Evolutionary conservation across 2,113 vertebrate genomes (phyloP).

Genomic region (Tragelaphus imberbis): DNA sequence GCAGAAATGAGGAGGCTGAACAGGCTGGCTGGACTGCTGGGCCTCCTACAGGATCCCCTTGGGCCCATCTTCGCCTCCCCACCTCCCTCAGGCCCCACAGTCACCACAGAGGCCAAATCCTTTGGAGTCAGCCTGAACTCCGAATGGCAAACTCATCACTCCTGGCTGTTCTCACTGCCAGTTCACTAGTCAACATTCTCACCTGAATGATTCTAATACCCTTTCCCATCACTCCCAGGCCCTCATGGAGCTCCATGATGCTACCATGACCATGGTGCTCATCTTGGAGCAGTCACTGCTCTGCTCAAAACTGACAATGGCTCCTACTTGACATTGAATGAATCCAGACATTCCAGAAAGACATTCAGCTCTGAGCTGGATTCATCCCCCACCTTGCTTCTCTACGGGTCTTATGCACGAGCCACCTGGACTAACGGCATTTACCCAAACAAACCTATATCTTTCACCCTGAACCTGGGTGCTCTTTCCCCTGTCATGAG

Average conservation of each 20-base stretch:
- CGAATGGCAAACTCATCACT: not conserved
- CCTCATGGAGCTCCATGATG: not conserved
- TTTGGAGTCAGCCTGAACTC: not conserved
- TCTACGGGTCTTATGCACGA: rapidly evolving
- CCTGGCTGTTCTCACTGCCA: not conserved
- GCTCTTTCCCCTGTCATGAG: not conserved
- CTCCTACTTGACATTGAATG: not conserved
- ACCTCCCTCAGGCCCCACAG: not conserved
- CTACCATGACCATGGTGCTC: not conserved
- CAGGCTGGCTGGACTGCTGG: not conserved
- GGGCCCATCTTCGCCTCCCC: not conserved
- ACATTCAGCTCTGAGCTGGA: not conserved
- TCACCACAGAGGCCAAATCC: not conserved
- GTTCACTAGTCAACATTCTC: not conserved
- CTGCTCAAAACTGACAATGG: not conserved
- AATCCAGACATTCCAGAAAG: not conserved
- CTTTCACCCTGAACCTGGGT: not conserved
- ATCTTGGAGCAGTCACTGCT: not conserved
- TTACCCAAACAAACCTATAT: not conserved
- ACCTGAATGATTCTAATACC: not conserved
- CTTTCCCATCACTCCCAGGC: not conserved
- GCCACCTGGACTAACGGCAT: not conserved
- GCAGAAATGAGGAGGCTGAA: not conserved
- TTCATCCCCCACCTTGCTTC: not conserved
- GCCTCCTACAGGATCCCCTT: not conserved